These are phyloP conservation scores for Panthera tigris DNA, from an alignment of 2,113 vertebrate species.

Conservation along the genomic window DNA sequence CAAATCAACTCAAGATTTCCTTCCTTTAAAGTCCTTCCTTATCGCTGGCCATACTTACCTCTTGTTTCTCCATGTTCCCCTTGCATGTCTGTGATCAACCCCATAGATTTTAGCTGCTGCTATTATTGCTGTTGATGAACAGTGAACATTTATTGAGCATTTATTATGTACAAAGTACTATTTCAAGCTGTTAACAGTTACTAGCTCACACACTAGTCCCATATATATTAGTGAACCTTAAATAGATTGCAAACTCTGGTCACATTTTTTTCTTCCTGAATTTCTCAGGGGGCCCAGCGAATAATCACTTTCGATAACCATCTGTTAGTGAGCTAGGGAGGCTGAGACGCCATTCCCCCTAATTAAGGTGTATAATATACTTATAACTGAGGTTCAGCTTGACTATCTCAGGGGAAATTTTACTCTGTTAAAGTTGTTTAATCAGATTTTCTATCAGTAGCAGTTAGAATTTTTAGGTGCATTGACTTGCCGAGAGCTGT, in stretches of 20 bases:
- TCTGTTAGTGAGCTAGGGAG: background rate
- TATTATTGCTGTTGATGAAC: background rate
- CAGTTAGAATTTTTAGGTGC: background rate
- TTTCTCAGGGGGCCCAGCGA: background rate
- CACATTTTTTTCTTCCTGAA: background rate
- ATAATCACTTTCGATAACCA: background rate
- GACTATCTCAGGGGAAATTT: background rate
- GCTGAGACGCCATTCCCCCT: background rate
- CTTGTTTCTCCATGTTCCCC: background rate
- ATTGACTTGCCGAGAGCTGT: background rate
- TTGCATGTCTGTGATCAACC: background rate
- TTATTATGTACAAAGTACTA: background rate
- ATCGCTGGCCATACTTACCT: background rate
- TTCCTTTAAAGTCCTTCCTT: background rate
- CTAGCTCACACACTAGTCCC: background rate
- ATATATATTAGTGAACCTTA: background rate
- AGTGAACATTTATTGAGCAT: background rate
- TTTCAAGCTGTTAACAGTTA: background rate
- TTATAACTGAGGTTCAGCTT: background rate
- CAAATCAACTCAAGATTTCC: background rate
- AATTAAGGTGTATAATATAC: background rate
- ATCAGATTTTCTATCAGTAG: background rate
- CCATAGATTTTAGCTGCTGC: background rate
- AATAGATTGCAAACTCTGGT: background rate
- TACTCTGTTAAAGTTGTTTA: background rate